Conservation (phyloP, 1,140 invertebrate species). For the Drosophila malerkotliana region DNA sequence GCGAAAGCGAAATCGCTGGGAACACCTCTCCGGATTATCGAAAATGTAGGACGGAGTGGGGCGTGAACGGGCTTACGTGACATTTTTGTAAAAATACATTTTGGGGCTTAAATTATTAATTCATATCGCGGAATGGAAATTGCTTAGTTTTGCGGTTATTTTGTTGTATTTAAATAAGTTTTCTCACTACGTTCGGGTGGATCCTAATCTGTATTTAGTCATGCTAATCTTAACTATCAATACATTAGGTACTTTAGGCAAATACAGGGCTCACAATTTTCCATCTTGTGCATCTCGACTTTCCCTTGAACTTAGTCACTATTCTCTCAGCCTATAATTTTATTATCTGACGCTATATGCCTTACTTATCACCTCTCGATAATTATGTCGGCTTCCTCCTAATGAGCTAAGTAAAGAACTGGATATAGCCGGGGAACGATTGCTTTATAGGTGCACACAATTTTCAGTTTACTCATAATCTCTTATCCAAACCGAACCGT, state of each 20-base stretch:
- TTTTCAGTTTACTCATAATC: constrained; percentile 32
- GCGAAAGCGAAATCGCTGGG: constrained; percentile 6
- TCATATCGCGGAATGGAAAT: constrained; percentile 2
- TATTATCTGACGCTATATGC: constrained; percentile 2
- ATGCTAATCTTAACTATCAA: neutral
- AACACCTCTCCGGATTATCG: constrained; percentile 10
- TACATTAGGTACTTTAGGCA: neutral
- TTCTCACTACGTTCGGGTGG: too few species aligned
- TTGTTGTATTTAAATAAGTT: neutral
- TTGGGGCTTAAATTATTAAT: neutral
- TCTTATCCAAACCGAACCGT: constrained; percentile 18
- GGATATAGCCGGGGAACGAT: constrained; percentile 9
- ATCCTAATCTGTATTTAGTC: neutral
- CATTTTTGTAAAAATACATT: constrained; percentile 12
- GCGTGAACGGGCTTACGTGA: constrained; percentile 22
- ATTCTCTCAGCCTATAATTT: constrained; percentile 12
- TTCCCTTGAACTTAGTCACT: neutral
- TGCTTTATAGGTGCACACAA: constrained; percentile 21
- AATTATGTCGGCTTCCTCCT: constrained; percentile 37
- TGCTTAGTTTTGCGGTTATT: neutral
- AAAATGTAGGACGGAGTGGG: constrained; percentile 23
- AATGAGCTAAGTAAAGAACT: constrained; percentile 37
- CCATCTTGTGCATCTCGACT: neutral
- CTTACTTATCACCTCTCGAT: constrained; percentile 29
- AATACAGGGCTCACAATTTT: neutral